Evolutionary conservation across 2,113 vertebrate genomes (phyloP), one percentile per base, ranked within the genome.

Genomic region (Carollia perspicillata): DNA sequence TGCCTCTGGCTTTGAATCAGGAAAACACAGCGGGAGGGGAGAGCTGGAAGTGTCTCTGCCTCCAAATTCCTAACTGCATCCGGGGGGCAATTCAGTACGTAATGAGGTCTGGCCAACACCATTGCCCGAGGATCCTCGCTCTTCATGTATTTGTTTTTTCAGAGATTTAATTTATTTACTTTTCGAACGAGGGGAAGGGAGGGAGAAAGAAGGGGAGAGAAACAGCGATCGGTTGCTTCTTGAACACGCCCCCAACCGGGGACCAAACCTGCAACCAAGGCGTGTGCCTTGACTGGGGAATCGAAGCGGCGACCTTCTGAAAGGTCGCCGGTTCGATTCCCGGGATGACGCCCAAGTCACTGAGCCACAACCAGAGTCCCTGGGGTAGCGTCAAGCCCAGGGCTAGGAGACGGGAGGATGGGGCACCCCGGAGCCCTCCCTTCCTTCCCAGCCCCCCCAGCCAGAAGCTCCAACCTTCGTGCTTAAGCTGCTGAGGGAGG

Each of bases 401-500:
- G 22, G 37, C 69, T 28, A 26, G 37, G 69, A 42, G 35, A 58
- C 22, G 8, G 33, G 51, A 69, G 26, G 47, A 18, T 22, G 3
- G 17, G 40, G 44, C 4, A 14, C 18, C 92, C 89, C 71, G 10
- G 71, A 53, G 3, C 40, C 30, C n/a, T 6, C 2, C 42, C 22
- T 53, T 40, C 44, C 53, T 49, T 81, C 85, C 89, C 12, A 8
- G 26, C 18, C 72, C 92, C 18, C 72, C 92, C 53, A 1, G 60
- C 55, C 0, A 55, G 55, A 47, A 84, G 69, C 44, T 23, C 92
- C 0, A 53, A 98, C 97, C 97, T 98, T 97, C 79, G 94, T 13
- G 55, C 84, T 93, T 75, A 95, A 92, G 96, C 47, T 95, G 55
- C 89, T 44, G 26, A 97, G 81, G 0, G 97, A 98, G 2, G 97